A percentile compares a stretch with the other conserved stretches of the same genome.
These are phyloP conservation scores for Aphis gossypii DNA, from an alignment of 1,140 invertebrate genomes.

Conservation along the genomic window DNA sequence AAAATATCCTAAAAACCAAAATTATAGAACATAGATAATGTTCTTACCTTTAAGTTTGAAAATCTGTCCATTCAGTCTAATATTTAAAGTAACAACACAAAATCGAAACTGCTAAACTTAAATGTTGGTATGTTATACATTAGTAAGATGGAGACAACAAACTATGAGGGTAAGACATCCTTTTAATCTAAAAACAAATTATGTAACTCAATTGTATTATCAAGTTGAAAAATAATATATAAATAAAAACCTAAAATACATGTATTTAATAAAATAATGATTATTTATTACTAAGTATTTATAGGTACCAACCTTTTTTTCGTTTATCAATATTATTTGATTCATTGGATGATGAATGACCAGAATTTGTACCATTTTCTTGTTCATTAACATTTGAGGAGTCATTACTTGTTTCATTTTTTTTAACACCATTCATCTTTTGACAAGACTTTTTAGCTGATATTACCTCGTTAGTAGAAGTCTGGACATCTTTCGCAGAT, in stretches of 20 bases:
- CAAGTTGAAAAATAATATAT: background rate
- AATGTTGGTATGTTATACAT: background rate
- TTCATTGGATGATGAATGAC: constrained; percentile 54
- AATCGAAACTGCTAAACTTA: background rate
- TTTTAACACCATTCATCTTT: constrained; percentile 32
- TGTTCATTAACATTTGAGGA: constrained; percentile 10
- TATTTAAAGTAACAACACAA: background rate
- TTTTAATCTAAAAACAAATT: background rate
- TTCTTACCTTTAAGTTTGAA: too few species aligned
- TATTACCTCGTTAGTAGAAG: constrained; percentile 20
- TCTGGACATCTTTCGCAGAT: constrained; percentile 29
- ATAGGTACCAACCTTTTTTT: constrained; percentile 39
- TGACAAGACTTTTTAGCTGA: constrained; percentile 25
- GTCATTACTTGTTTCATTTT: constrained; percentile 38
- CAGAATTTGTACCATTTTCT: constrained; percentile 53
- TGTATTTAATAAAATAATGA: background rate
- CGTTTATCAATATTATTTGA: constrained; percentile 52
- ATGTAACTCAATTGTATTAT: background rate
- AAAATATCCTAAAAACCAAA: too few species aligned
- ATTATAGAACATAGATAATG: too few species aligned
- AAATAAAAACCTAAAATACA: background rate
- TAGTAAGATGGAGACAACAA: background rate
- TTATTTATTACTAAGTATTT: background rate
- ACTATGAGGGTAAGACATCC: background rate
- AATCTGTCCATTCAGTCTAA: too few species aligned